Evolutionary conservation across 2,113 vertebrate genomes (phyloP).

Genomic region (Aphyosemion australe): DNA sequence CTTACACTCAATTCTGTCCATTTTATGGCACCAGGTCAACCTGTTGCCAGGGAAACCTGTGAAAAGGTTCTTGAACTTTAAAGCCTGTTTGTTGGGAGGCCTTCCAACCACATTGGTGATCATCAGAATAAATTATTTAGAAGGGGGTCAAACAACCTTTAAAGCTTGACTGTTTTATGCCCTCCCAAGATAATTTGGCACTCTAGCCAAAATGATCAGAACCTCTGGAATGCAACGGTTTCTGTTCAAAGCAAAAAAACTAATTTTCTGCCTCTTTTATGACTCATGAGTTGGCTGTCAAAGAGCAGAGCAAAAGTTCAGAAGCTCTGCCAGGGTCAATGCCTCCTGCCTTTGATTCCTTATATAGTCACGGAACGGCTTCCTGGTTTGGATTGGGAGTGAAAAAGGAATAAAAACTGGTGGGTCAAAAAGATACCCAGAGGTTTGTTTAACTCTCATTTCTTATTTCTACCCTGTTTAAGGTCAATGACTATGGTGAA

Average conservation of each 20-base stretch:
- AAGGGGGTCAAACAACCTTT: constrained; percentile 1
- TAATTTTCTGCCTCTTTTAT: constrained; percentile 16
- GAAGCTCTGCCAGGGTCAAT: constrained; percentile 46
- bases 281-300: constrained; percentile 32
- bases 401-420: constrained; percentile 45
- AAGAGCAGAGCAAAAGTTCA: constrained; percentile 50
- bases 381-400: constrained; percentile 44
- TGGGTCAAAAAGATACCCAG: constrained; percentile 63
- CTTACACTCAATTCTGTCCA: constrained; percentile 2
- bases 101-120: neutral
- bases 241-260: constrained; percentile 29
- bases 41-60: constrained; percentile 57
- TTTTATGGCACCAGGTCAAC: constrained; percentile 23
- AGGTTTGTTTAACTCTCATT: constrained; percentile 64
- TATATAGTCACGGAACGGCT: constrained; percentile 59
- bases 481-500: constrained; percentile 35
- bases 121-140: neutral
- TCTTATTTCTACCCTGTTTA: constrained; percentile 48
- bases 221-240: neutral
- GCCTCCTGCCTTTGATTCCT: constrained; percentile 62
- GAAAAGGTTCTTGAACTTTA: constrained; percentile 54
- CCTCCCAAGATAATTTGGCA: neutral
- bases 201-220: neutral
- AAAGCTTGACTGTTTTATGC: neutral
- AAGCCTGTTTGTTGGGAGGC: constrained; percentile 15